These are phyloP conservation scores for Raphicerus campestris DNA, from an alignment of 2,113 vertebrate species.

Conservation along the genomic window DNA sequence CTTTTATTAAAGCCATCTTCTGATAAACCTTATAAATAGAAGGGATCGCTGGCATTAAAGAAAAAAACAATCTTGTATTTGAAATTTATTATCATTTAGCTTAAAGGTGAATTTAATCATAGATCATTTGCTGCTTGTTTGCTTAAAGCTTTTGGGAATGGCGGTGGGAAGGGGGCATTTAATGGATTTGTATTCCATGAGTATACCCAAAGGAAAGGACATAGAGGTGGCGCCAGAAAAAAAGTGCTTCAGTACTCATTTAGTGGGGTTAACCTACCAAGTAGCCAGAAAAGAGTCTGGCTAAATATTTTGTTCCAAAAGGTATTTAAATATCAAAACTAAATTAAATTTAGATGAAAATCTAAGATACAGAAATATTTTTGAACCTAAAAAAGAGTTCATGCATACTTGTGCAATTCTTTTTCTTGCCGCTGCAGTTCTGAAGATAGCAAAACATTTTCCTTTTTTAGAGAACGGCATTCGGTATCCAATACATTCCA, in stretches of 20 bases:
- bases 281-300: not conserved
- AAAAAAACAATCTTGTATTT: conserved; percentile 16
- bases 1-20: not conserved
- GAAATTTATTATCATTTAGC: not conserved
- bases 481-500: conserved; percentile 89
- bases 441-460: conserved; percentile 85
- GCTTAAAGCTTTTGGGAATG: not conserved
- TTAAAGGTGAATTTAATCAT: not conserved
- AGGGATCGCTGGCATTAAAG: not conserved
- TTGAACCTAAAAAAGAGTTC: not conserved
- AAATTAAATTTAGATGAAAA: conserved; percentile 49
- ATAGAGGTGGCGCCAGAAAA: not conserved
- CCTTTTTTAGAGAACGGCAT: conserved; percentile 87
- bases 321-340: conserved; percentile 34
- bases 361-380: conserved; percentile 42
- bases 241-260: not conserved
- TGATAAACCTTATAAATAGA: conserved; percentile 8
- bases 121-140: not conserved
- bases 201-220: not conserved
- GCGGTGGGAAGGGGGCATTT: not conserved
- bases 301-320: conserved; percentile 25
- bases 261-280: not conserved
- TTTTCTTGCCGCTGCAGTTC: conserved; percentile 89
- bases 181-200: not conserved
- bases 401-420: conserved; percentile 91